Evolutionary conservation across 2,888 invertebrate genomes (phyloP), one percentile per base, ranked within the genome.

Genomic region (Drosophila diplacantha): DNA sequence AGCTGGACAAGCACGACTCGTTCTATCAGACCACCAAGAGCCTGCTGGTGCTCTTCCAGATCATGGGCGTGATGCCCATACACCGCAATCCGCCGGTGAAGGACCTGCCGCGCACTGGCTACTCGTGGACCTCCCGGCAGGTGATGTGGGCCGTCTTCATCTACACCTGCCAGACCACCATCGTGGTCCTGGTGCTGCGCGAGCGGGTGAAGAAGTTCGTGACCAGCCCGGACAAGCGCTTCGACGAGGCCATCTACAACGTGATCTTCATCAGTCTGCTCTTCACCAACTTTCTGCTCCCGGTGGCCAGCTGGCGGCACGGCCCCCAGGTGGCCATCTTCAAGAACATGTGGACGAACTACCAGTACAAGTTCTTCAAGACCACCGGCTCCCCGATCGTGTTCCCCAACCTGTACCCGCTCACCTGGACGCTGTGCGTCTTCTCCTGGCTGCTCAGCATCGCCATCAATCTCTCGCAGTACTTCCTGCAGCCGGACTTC

Each of bases 331-430:
- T 93, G 29, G 93, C 93, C 0, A 92, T 92, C 73, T 93, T 93
- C 74, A 93, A 93, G 86, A 93, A 93, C 76, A 93, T 93, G 93
- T 93, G 93, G 93, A 93, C 93, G 0, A 91, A 91, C 85, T 93
- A 93, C 87, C 93, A 93, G 89, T 91, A 93, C 82, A 86, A 87
- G 60, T 87, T 86, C 71, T 76, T 84, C 20, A 84, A 86, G 66
- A 87, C 88, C 1, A 88, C 88, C 2, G 88, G 93, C 1, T 91
- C 91, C 0, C 90, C 92, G 0, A 91, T 93, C 34, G 90, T 92
- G 4, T 93, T 93, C 77, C 91, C 91, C 1, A 92, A 92, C 72
- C 87, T 93, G 2, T 90, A 91, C 68, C 86, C 89, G 0, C 87
- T 93, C 8, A 93, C 93, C 0, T 93, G 92, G 90, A 89, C 89